These are phyloP conservation scores for Scalopus aquaticus DNA, from an alignment of 2,113 vertebrate species.

Conservation along the genomic window DNA sequence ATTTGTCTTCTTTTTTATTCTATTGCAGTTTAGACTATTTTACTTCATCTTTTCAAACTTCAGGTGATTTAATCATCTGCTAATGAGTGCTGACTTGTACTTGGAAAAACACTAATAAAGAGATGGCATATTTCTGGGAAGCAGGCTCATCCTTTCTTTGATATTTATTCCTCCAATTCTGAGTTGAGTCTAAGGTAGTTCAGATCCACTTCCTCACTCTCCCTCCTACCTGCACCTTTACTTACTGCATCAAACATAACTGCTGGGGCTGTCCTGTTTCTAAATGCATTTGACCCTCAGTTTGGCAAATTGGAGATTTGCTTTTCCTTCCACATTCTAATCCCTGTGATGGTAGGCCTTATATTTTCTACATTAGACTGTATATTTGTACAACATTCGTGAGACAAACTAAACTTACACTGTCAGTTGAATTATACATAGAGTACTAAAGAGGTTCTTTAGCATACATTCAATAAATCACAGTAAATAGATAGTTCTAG, in stretches of 20 bases:
- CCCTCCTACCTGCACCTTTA: background rate
- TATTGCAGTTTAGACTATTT: background rate
- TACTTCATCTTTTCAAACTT: background rate
- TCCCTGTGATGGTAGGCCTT: background rate
- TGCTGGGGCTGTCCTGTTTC: background rate
- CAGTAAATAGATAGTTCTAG: background rate
- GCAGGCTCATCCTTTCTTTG: too few species aligned
- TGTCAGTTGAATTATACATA: background rate
- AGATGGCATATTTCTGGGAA: background rate
- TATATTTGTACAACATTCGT: background rate
- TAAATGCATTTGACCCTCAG: background rate
- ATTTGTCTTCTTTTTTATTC: background rate
- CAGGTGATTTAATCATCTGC: background rate
- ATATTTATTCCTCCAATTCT: background rate
- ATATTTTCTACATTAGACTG: background rate
- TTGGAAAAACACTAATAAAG: background rate
- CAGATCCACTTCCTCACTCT: background rate
- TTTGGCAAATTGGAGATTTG: background rate
- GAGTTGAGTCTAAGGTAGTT: background rate
- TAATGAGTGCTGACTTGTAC: background rate
- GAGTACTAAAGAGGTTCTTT: background rate
- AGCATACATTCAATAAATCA: background rate
- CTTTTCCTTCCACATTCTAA: background rate
- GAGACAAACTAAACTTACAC: background rate
- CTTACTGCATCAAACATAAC: background rate